Evolutionary conservation across 2,113 vertebrate genomes (phyloP).

Genomic region (Hippocampus guttulatus): DNA sequence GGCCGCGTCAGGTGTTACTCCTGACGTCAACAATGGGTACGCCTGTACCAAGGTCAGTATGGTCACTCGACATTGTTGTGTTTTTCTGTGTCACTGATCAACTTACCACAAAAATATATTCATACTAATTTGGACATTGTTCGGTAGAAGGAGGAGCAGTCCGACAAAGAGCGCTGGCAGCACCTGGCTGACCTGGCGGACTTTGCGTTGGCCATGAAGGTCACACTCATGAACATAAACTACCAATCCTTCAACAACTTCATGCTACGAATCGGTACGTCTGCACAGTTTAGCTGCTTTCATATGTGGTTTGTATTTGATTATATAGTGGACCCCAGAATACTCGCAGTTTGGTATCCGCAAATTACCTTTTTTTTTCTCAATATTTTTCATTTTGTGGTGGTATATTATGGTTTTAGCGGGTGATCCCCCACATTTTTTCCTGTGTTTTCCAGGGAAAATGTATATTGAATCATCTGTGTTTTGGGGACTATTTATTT

Average conservation of each 20-base stretch:
- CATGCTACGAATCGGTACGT: conserved; percentile 93
- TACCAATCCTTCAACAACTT: conserved; percentile 99
- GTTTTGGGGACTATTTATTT: no score
- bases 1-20: conserved; percentile 90
- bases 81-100: neutral
- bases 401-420: no score
- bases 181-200: conserved; percentile 92
- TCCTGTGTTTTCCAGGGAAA: no score
- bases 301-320: neutral
- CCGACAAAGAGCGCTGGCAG: conserved; percentile 90
- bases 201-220: conserved; percentile 95
- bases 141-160: conserved; percentile 78
- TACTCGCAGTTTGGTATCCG: no score
- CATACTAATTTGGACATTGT: neutral
- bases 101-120: neutral
- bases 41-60: conserved; percentile 74
- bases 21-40: conserved; percentile 77
- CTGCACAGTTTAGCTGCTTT: neutral
- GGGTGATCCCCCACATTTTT: no score
- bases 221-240: conserved; percentile 95
- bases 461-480: no score
- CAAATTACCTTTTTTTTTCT: no score
- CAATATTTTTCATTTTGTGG: no score
- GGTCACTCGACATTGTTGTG: neutral
- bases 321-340: neutral